Base-by-base conservation (phyloP, 2,888 invertebrate genomes). In the Dryadula phaetusa region DNA sequence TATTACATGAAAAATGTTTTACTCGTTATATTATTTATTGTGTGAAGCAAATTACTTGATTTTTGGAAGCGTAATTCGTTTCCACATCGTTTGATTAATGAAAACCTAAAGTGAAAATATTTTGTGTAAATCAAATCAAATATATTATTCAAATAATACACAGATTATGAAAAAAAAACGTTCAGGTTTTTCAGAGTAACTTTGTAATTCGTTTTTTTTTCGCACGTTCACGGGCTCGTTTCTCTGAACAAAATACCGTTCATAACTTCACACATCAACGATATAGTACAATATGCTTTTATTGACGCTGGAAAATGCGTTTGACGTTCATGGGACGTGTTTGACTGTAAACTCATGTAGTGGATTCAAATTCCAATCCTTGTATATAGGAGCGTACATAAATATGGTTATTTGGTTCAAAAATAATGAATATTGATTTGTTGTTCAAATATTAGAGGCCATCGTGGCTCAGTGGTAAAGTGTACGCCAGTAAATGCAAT, bases 261-360 rank as follows among this genome's bases (percentile, higher is more conserved):
- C 25, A 49, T n/a, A n/a, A 49, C n/a, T 49, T 49, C 49, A 49
- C n/a, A 49, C 49, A n/a, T 25, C 25, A n/a, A 6, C 25, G 22
- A 14, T 25, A 49, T n/a, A 49, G 7, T 22, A 49, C 49, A 49
- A 49, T 49, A 49, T 25, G 14, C n/a, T 49, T 49, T 49, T 49
- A n/a, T 49, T n/a, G 49, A 49, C 14, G 49, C 37, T 37, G 37
- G 6, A 49, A 49, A n/a, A 25, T 8, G 49, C 49, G 25, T 22
- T 22, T 49, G 49, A 25, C 49, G 25, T n/a, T 25, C 49, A 25
- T n/a, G 10, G 25, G 25, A n/a, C 49, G 25, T n/a, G 49, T 49
- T 37, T 37, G 37, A 37, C 37, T 37, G 10, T 6, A 37, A 5
- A 34, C 32, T 4, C 0, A 18, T 7, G 53, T 34, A 18, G 8